Conservation (phyloP, 2,797 vertebrate genomes). For the Phylloscopus collybita region DNA sequence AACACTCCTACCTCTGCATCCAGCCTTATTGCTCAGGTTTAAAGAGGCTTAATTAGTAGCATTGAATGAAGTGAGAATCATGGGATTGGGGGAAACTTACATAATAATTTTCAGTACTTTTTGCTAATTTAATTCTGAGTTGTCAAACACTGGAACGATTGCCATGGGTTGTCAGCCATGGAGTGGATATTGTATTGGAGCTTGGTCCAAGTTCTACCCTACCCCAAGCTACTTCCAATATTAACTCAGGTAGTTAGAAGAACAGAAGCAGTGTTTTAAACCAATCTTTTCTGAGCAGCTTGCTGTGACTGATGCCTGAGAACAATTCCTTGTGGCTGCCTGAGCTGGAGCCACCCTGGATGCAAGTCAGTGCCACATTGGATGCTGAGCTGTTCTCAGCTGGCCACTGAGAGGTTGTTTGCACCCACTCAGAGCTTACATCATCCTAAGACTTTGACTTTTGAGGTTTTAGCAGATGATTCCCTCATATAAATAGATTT, state of each 20-base stretch:
- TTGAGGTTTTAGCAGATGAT: neutral
- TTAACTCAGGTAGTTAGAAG: neutral
- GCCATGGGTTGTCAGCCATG: neutral
- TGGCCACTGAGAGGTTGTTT: neutral
- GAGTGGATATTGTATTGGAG: neutral
- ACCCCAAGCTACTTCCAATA: neutral
- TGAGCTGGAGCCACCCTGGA: neutral
- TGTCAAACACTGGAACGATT: neutral
- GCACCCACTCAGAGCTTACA: neutral
- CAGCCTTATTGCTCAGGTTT: neutral
- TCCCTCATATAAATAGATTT: neutral
- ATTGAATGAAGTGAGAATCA: neutral
- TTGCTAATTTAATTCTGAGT: neutral
- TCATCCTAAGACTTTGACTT: neutral
- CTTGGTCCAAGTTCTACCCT: neutral
- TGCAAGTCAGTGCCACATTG: fast-evolving
- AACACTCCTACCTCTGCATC: neutral
- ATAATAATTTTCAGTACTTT: neutral
- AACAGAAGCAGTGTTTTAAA: neutral
- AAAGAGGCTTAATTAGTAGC: neutral
- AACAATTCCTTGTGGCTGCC: neutral
- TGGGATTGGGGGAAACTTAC: fast-evolving
- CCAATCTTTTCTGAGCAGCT: neutral
- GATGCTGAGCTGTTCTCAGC: neutral
- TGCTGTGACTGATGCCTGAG: neutral